These are phyloP conservation scores for Drosophila kohkoa DNA, from an alignment of 1,140 invertebrate species.

Conservation along the genomic window DNA sequence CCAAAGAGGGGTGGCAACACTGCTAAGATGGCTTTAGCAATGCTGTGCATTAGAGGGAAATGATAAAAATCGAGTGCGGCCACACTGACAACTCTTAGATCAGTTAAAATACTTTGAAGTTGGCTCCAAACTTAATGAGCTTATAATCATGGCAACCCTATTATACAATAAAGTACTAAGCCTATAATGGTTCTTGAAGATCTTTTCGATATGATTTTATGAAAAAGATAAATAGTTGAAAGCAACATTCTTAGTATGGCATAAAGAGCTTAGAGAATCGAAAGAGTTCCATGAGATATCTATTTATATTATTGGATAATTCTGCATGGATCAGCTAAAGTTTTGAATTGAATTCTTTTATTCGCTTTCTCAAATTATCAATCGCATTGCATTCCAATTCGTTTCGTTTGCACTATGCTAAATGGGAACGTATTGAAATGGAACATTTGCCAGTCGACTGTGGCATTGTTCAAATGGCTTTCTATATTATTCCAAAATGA, in stretches of 20 bases:
- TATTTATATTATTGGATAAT: too few species aligned
- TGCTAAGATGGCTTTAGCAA: constrained; percentile 11
- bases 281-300: too few species aligned
- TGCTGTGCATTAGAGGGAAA: neutral
- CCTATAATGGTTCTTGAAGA: neutral
- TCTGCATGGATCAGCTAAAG: too few species aligned
- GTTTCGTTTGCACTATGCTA: neutral
- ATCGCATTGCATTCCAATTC: neutral
- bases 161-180: too few species aligned
- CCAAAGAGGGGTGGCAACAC: constrained; percentile 60
- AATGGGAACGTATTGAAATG: constrained; percentile 18
- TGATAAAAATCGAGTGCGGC: neutral
- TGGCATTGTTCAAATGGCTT: constrained; percentile 30
- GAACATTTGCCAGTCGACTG: neutral
- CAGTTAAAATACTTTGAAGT: too few species aligned
- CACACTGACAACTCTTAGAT: neutral
- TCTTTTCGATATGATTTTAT: neutral
- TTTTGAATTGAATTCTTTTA: too few species aligned
- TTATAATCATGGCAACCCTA: too few species aligned
- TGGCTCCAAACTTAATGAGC: too few species aligned
- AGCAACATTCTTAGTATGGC: too few species aligned
- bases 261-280: too few species aligned
- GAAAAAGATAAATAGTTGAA: too few species aligned
- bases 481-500: constrained; percentile 35
- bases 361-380: too few species aligned